These are phyloP conservation scores for Acrocephalus arundinaceus DNA, from an alignment of 2,113 vertebrate genomes.

Conservation along the genomic window DNA sequence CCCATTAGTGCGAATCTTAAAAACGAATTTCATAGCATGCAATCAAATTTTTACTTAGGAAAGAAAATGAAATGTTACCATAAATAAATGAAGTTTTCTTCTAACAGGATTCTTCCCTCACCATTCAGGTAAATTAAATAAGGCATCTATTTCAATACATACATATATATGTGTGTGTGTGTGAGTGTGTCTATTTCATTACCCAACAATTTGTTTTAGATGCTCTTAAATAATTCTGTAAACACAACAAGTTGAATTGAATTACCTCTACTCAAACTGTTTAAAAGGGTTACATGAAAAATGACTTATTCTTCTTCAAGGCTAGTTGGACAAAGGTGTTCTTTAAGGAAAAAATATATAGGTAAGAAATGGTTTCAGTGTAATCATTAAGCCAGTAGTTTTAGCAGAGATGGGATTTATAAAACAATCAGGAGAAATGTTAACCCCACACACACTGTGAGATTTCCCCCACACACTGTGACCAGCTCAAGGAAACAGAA, in stretches of 20 bases:
- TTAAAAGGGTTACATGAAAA: background rate
- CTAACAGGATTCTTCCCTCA: background rate
- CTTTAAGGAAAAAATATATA: background rate
- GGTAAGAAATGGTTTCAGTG: background rate
- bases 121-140: background rate
- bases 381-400: background rate
- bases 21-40: background rate
- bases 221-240: background rate
- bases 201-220: background rate
- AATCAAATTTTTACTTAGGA: background rate
- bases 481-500: background rate
- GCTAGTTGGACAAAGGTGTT: background rate
- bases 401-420: background rate
- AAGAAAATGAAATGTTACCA: background rate
- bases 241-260: background rate
- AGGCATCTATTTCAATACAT: background rate
- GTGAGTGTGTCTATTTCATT: background rate
- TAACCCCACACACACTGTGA: background rate
- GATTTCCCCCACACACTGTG: background rate
- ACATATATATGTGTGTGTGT: background rate
- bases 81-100: background rate
- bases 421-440: background rate
- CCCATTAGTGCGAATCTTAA: background rate
- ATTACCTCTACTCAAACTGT: background rate
- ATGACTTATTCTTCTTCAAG: background rate